Evolutionary conservation across 2,888 invertebrate species (phyloP).

Genomic region (Noctua pronuba): DNA sequence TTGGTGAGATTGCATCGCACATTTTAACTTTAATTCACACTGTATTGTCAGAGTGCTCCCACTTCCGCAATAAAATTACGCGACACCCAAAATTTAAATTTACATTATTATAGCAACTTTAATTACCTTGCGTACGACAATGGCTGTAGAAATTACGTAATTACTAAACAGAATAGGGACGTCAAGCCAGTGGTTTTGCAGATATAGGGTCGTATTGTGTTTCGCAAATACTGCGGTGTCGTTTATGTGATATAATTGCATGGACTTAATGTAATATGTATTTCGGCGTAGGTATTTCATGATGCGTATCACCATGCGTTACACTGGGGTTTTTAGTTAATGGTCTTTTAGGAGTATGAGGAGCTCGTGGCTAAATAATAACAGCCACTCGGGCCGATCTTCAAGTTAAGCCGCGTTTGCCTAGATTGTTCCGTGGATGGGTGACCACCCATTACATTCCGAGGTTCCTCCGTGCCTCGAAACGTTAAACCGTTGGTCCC

Average conservation of each 20-base stretch:
- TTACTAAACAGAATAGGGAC: slow-evolving; percentile 38
- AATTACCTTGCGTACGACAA: slow-evolving; percentile 56
- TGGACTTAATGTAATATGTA: background rate
- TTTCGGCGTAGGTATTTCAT: background rate
- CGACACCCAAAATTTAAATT: slow-evolving; percentile 47
- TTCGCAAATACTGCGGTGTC: slow-evolving; percentile 25
- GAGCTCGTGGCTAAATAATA: too few species aligned
- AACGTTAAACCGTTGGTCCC: too few species aligned
- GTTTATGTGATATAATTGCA: slow-evolving; percentile 24
- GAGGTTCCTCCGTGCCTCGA: too few species aligned
- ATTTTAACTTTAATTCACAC: slow-evolving; percentile 36
- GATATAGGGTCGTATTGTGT: slow-evolving; percentile 25
- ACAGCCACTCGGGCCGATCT: too few species aligned
- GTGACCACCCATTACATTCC: too few species aligned
- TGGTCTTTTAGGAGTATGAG: background rate
- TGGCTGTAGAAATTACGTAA: slow-evolving; percentile 46
- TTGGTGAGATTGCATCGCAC: slow-evolving; percentile 26
- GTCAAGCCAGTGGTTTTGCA: slow-evolving; percentile 12
- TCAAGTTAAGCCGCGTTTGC: too few species aligned
- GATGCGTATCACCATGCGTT: background rate
- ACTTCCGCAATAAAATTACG: slow-evolving; percentile 32
- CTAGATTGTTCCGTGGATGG: too few species aligned
- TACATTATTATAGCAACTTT: slow-evolving; percentile 47
- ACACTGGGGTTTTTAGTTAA: background rate
- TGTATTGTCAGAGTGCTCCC: slow-evolving; percentile 38